A percentile compares a stretch with the other conserved stretches of the same genome.
Evolutionary conservation across 2,888 invertebrate species (phyloP).

Genomic region (Caenorhabditis panamensis): DNA sequence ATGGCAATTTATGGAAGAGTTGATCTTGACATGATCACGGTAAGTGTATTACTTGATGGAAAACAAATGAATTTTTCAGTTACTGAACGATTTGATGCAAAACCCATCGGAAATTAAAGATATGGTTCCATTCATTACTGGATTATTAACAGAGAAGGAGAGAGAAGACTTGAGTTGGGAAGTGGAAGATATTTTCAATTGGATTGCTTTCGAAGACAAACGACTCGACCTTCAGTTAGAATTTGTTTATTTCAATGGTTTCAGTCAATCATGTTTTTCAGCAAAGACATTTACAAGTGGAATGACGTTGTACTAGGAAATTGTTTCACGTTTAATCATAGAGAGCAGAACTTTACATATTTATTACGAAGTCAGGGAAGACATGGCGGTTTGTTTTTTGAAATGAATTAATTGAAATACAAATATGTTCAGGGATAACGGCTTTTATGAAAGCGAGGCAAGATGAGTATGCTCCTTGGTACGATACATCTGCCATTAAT

Average conservation of each 20-base stretch:
- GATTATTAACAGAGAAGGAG: slow-evolving; percentile 32
- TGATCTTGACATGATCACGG: slow-evolving; percentile 58
- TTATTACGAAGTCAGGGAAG: slow-evolving; percentile 52
- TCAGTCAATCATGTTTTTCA: slow-evolving; percentile 23
- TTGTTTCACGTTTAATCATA: slow-evolving; percentile 73
- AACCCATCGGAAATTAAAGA: slow-evolving; percentile 69
- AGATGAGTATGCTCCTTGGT: slow-evolving; percentile 70
- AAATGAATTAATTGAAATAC: neutral
- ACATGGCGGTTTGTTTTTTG: slow-evolving; percentile 55
- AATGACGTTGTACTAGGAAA: slow-evolving; percentile 71
- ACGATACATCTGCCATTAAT: slow-evolving; percentile 67
- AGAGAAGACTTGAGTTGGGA: slow-evolving; percentile 68
- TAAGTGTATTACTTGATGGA: slow-evolving; percentile 5
- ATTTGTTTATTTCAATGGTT: neutral
- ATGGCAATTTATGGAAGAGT: slow-evolving; percentile 63
- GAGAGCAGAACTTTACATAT: slow-evolving; percentile 50
- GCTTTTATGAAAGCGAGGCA: slow-evolving; percentile 65
- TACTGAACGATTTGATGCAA: slow-evolving; percentile 64
- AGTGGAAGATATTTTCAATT: slow-evolving; percentile 65
- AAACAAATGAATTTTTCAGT: slow-evolving; percentile 30
- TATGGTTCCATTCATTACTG: slow-evolving; percentile 70
- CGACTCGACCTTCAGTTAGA: slow-evolving; percentile 54
- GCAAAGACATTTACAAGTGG: slow-evolving; percentile 63
- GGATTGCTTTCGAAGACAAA: slow-evolving; percentile 72
- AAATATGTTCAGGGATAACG: slow-evolving; percentile 42